phyloP scores from a whole-genome alignment of 2,888 invertebrate genomes.

The Odiellus spinosus region DNA sequence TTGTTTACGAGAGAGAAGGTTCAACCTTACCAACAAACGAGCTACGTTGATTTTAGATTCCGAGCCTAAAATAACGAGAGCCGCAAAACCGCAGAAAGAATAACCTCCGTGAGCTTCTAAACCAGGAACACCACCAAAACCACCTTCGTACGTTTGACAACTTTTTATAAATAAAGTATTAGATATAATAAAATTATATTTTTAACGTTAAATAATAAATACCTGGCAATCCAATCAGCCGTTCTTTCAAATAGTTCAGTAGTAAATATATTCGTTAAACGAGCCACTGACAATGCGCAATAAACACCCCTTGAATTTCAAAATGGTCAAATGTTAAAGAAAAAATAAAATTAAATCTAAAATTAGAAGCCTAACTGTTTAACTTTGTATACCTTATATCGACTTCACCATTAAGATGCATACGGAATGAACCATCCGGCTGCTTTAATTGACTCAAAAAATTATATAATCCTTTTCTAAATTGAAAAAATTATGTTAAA shows the following conservation, averaged over 20 bases:
- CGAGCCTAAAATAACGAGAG: constrained; percentile 63
- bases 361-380: neutral
- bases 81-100: constrained; percentile 88
- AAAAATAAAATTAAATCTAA: neutral
- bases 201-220: constrained; percentile 12
- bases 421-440: constrained; percentile 73
- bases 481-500: neutral
- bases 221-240: constrained; percentile 75
- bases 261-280: constrained; percentile 59
- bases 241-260: constrained; percentile 65
- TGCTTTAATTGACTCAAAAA: constrained; percentile 63
- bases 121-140: constrained; percentile 83
- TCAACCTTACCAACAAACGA: constrained; percentile 40
- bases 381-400: constrained; percentile 44
- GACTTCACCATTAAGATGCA: constrained; percentile 82
- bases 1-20: no score
- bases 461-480: constrained; percentile 46
- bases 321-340: neutral
- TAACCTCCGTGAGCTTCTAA: constrained; percentile 99
- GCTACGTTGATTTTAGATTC: constrained; percentile 56
- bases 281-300: constrained; percentile 82
- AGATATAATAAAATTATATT: constrained; percentile 5
- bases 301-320: constrained; percentile 60
- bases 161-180: neutral
- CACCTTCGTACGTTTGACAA: constrained; percentile 90